A percentile compares a stretch with the other conserved stretches of the same genome.
Conservation (phyloP, 2,888 invertebrate species). For the Helleia helle region DNA sequence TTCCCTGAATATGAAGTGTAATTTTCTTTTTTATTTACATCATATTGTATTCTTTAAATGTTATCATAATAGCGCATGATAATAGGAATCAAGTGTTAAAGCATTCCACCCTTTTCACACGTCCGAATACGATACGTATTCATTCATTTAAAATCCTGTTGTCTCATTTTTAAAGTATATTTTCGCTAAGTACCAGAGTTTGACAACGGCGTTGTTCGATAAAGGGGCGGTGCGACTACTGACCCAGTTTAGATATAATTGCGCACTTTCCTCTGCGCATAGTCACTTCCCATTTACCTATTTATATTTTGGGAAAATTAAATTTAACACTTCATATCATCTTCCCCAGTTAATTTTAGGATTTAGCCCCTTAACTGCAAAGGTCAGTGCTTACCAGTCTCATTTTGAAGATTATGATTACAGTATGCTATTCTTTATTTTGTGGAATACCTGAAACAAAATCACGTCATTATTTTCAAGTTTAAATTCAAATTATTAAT, state of each 20-base stretch:
- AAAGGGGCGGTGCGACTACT: constrained; percentile 71
- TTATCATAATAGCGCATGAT: too few relatives aligned
- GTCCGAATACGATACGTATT: constrained; percentile 32
- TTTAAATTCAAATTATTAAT: constrained; percentile 6
- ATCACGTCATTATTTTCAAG: constrained; percentile 8
- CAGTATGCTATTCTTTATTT: constrained; percentile 30
- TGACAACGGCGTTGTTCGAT: constrained; percentile 50
- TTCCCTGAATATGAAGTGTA: too few relatives aligned
- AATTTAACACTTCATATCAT: constrained; percentile 23
- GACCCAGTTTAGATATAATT: constrained; percentile 68
- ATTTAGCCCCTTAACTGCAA: constrained; percentile 3
- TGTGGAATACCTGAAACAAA: constrained; percentile 45
- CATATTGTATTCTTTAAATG: background rate
- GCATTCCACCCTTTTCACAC: constrained; percentile 46
- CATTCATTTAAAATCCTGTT: constrained; percentile 40
- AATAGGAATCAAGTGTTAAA: too few relatives aligned
- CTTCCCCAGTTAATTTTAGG: constrained; percentile 1
- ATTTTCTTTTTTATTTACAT: background rate
- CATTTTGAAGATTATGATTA: constrained; percentile 43
- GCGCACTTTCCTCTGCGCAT: constrained; percentile 69
- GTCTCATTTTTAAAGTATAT: constrained; percentile 41
- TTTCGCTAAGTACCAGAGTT: constrained; percentile 37
- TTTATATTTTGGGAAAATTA: constrained; percentile 45
- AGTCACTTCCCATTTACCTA: constrained; percentile 54
- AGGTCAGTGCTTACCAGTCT: constrained; percentile 50